Percentiles rank a stretch among this genome's conserved stretches.
Conservation (phyloP, 92 coral and sea anemone genomes). For the Paragorgia papillata region DNA sequence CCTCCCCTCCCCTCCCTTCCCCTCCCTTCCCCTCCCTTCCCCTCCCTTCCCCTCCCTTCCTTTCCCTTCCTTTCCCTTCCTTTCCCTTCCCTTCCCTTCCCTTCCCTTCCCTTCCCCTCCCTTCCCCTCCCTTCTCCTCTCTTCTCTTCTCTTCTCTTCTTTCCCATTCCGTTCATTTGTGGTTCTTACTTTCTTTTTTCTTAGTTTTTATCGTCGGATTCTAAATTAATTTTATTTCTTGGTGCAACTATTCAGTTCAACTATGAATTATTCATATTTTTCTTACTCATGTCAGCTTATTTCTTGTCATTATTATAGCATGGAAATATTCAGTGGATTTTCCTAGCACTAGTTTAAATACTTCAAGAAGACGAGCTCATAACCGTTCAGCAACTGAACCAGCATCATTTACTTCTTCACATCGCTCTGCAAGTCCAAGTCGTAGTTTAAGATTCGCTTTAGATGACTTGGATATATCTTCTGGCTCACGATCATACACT, state of each 20-base stretch:
- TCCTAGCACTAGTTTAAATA: slow-evolving; percentile 63
- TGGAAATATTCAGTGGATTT: slow-evolving; percentile 98
- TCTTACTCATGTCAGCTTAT: background rate
- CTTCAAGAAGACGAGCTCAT: slow-evolving; percentile 62
- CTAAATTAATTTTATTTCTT: too few relatives aligned
- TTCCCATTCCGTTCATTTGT: background rate
- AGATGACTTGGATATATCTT: slow-evolving; percentile 80
- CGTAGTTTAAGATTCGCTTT: slow-evolving; percentile 87
- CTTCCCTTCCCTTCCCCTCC: too few relatives aligned
- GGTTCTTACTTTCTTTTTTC: too few relatives aligned
- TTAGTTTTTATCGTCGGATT: too few relatives aligned
- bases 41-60: too few relatives aligned
- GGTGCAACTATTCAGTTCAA: background rate
- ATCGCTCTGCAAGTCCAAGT: slow-evolving; percentile 87
- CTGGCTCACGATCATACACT: slow-evolving; percentile 72
- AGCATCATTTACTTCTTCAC: slow-evolving; percentile 66
- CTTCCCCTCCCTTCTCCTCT: too few relatives aligned
- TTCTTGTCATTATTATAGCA: slow-evolving; percentile 44
- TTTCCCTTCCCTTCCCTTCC: too few relatives aligned
- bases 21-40: too few relatives aligned
- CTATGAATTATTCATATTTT: background rate
- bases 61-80: too few relatives aligned
- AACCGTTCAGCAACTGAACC: slow-evolving; percentile 92
- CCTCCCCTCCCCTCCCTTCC: too few relatives aligned
- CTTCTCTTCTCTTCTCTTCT: background rate